Evolutionary conservation across 2,797 vertebrate genomes (phyloP), one percentile per base, ranked within the genome.

Genomic region (Cuculus canorus): DNA sequence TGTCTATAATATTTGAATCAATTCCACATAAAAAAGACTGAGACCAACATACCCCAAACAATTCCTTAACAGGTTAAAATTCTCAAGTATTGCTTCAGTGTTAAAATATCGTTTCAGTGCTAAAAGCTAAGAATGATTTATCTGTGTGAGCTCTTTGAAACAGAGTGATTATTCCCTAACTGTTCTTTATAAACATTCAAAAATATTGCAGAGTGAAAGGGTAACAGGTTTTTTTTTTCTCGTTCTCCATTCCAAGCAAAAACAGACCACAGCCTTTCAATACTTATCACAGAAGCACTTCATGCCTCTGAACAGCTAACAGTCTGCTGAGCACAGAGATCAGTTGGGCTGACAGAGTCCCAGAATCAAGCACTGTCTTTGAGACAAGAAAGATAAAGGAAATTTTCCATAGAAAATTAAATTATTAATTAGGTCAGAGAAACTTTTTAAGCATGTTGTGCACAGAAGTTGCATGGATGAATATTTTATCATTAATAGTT

Each of bases 131-230:
- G 81, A 90, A 78, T 33, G 75, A 95, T 37, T 88, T 94, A 92
- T 94, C 69, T 47, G 13, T 68, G 18, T 83, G 57, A 91, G 47
- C 61, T 95, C 93, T 95, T 92, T 54, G 45, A 88, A 97, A 94
- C 45, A 52, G 19, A 76, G 79, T 88, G 91, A 96, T 96, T 97
- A 93, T 96, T 96, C 96, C 90, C 93, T 94, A 96, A 90, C 94
- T 94, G 90, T 73, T 96, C 85, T 92, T 91, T 92, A 95, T 91
- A 91, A 39, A 41, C 76, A 96, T 97, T 96, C 91, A 97, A 95
- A 95, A 97, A 93, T 96, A 88, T 56, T 64, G 69, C 65, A 75
- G 68, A 93, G 52, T 71, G 50, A 93, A 65, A 9, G 17, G 25
- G 12, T 35, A 91, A 54, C 13, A 69, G 76, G 93, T 79, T 10